Evolutionary conservation across 92 coral and sea anemone genomes (phyloP).

Genomic region (Meandrina meandrites): DNA sequence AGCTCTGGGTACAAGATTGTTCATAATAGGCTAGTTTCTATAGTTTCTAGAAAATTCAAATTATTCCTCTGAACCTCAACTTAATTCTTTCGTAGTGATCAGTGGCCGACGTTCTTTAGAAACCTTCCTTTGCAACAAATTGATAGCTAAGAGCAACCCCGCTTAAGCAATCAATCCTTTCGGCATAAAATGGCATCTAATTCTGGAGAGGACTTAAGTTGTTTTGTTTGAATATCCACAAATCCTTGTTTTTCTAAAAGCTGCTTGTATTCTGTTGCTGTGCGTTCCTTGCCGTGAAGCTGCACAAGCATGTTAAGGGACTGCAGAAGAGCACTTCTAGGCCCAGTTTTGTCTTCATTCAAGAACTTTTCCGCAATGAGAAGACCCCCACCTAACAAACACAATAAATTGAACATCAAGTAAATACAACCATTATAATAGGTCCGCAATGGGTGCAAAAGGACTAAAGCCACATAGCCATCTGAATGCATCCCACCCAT

Average conservation of each 20-base stretch:
- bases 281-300: constrained; percentile 29
- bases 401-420: background rate
- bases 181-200: constrained; percentile 63
- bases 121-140: no score
- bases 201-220: constrained; percentile 10
- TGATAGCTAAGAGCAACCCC: no score
- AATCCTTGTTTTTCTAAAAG: constrained; percentile 36
- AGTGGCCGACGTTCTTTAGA: no score
- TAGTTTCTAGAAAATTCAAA: no score
- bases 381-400: constrained; percentile 59
- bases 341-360: constrained; percentile 66
- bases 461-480: no score
- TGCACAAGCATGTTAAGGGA: constrained; percentile 51
- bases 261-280: constrained; percentile 27
- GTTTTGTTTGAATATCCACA: constrained; percentile 21
- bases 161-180: constrained; percentile 49
- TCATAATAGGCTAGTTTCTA: no score
- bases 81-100: no score
- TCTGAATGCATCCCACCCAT: no score
- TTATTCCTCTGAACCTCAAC: no score
- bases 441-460: no score
- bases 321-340: constrained; percentile 6
- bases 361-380: constrained; percentile 62
- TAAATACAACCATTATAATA: no score
- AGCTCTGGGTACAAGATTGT: no score